Base-by-base conservation (phyloP, 1,140 invertebrate species). In the Asobara japonica region DNA sequence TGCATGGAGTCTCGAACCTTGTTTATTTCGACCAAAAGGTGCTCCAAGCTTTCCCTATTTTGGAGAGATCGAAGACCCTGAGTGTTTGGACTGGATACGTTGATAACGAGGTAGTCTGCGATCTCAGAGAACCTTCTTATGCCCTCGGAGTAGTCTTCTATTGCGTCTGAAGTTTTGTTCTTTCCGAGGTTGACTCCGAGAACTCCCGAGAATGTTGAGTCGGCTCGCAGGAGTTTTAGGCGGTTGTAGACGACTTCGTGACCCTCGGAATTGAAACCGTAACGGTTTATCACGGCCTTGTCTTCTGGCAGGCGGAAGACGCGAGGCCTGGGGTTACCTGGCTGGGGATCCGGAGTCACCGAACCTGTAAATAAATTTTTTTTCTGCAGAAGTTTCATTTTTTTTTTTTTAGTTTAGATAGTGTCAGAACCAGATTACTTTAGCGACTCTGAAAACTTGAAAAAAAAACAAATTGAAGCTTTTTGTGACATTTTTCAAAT, bases 191-290 rank as follows among this genome's bases (percentile, higher is more conserved):
- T 99, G 0, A 99, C 91, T 10, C 97, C 97, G 45, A 98, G 73
- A 11, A 94, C 83, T 6, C 90, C 90, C 71, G 89, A 82, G 65
- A 91, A 89, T 27, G 89, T 74, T 33, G 88, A 72, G 65, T 88
- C 79, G 16, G 89, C 84, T 77, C 89, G 90, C 1, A 92, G 67
- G 68, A 83, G 78, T 74, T 88, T 78, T n/a, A 96, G 76, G 71
- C 94, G 90, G 60, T 90, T 72, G 36, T 90, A 89, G 0, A 96
- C 94, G 60, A 78, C 77, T 16, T 94, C 88, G 83, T 98, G 95
- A 0, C 98, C 98, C 78, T 96, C 92, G 86, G 96, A 99, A 85
- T 99, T 99, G 80, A 99, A 99, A 7, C 98, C 97, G 89, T 94
- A 95, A 71, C 96, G 91, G 88, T 99, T 99, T 25, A 99, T 98